phyloP scores from a whole-genome alignment of 2,797 vertebrate genomes.

The Falco rusticolus region DNA sequence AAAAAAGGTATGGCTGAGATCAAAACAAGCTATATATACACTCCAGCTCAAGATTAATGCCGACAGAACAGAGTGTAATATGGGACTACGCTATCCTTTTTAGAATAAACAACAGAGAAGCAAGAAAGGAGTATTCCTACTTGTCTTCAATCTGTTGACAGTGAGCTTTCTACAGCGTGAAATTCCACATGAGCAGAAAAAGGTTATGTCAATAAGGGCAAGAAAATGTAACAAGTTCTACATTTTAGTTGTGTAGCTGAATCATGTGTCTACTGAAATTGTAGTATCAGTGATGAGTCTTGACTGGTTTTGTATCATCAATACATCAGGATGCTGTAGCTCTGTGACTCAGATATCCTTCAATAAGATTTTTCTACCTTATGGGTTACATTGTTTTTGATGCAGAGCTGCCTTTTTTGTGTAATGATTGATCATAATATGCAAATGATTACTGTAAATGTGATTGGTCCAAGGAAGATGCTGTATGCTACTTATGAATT shows the following conservation, averaged over 20 bases:
- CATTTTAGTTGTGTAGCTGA: neutral
- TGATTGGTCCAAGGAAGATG: neutral
- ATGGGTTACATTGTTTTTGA: neutral
- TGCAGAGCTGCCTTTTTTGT: neutral
- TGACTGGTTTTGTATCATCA: neutral
- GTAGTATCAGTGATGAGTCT: neutral
- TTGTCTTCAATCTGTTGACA: neutral
- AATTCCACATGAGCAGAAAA: neutral
- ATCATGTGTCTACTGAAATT: neutral
- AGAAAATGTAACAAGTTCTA: neutral
- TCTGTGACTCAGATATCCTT: neutral
- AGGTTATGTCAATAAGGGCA: neutral
- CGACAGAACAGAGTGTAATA: neutral
- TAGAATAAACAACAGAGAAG: neutral
- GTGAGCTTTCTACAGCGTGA: neutral
- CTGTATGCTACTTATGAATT: neutral
- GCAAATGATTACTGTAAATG: neutral
- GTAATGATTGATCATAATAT: neutral
- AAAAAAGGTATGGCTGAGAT: neutral
- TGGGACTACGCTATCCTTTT: neutral
- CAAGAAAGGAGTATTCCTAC: neutral
- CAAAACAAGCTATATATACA: neutral
- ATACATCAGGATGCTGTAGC: neutral
- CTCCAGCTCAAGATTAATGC: neutral
- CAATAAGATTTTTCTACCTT: neutral